Base-by-base conservation (phyloP, 2,888 invertebrate species). In the Hypomecis atomaria region DNA sequence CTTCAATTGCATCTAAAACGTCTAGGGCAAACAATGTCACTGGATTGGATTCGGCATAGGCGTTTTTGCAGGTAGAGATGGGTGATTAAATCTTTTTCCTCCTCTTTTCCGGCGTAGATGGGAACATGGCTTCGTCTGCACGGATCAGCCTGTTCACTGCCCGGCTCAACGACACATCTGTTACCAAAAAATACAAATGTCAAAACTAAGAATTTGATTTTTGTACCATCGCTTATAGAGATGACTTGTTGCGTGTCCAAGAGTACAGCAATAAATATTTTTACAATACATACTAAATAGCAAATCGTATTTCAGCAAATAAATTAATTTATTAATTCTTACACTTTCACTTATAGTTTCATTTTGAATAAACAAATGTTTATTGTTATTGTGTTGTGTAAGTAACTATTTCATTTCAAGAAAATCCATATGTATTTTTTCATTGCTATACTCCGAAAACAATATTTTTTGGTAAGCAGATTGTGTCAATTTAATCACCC, bases 81-180 rank as follows among this genome's bases (percentile, higher is more conserved):
- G 53, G 54, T 55, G 75, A 66, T 87, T 90, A 90, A 71, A 92
- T 92, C 79, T 92, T 92, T 86, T 92, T 92, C 78, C 92, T 89
- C 61, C 92, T 82, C 77, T 93, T 92, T 79, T 92, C 91, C 5
- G 93, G 92, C 59, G 93, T 92, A 1, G 82, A 79, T 77, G 83
- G 89, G 86, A 88, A 93, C 75, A 92, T 78, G 11, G 86, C 90
- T 53, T 92, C 92, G 78, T 93, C 93, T 37, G 90, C 91, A 33
- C 92, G 86, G 43, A 90, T 91, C 74, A 93, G 87, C 5, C 93
- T 82, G 82, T 90, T 93, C 70, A 92, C 92, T 40, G 92, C 89
- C 72, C 93, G 91, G 77, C 88, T 89, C 86, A 93, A 85, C 72
- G 92, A 89, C 79, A 92, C 89, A 86, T 92, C 93, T 90, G 91